Evolutionary conservation across 2,797 vertebrate species (phyloP), one percentile per base, ranked within the genome.

Genomic region (Myripristis jacobus): DNA sequence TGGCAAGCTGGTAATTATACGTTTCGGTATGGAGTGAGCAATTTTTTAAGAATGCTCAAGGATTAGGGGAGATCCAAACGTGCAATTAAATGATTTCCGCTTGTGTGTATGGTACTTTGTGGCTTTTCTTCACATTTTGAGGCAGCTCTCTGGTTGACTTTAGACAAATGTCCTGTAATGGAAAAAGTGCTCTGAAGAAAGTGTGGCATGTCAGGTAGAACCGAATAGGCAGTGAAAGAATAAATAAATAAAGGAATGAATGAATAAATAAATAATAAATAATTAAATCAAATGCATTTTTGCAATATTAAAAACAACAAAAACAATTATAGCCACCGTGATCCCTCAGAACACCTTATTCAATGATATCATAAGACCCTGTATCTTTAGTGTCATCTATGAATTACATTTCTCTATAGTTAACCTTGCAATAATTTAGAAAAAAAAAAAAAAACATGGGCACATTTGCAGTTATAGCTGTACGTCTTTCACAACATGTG

Each of bases 1-100:
- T 80, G 61, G 67, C 73, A 84, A 82, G 69, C 80, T 73, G 64
- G 16, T 58, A 82, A 90, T 93, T 90, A 85, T 64, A 85, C 81
- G 78, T 81, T 85, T 87, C 88, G 83, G 85, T 90, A 88, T 18
- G 57, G 83, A 87, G 76, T 79, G 82, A 89, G 81, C 70, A 80
- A 83, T 93, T 91, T 89, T 72, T 72, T 65, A 53, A 90, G 82
- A 92, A 87, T 91, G 90, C 65, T 82, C 51, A 53, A 83, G 93
- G 88, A 92, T 92, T 92, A 94, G 19, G 78, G 73, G 54, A 57
- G 70, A 87, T 81, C 89, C 89, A 84, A 90, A 93, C 81, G 43
- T 87, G 67, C 90, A 84, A 94, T 92, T 93, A 91, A 87, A 87
- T 54, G 90, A 90, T 90, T 91, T 92, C 86, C 83, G 81, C 71